A percentile compares a stretch with the other conserved stretches of the same genome.
Evolutionary conservation across 2,113 vertebrate species (phyloP).

Genomic region (Pyrgilauda ruficollis): DNA sequence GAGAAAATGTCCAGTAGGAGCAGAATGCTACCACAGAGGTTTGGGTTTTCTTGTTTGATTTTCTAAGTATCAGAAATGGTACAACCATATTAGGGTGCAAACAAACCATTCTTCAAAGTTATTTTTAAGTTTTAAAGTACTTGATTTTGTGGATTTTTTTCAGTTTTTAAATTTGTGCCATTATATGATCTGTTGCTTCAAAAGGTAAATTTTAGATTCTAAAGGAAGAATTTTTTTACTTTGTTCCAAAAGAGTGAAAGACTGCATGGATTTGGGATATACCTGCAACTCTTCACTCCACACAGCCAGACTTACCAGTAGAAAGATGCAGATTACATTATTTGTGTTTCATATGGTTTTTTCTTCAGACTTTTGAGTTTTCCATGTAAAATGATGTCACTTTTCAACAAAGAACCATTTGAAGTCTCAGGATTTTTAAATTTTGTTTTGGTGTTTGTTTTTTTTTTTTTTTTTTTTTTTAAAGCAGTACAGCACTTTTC

Average conservation of each 20-base stretch:
- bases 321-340: not conserved
- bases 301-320: too few relatives aligned
- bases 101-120: not conserved
- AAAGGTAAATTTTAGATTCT: not conserved
- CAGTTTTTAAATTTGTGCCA: not conserved
- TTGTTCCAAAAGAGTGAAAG: not conserved
- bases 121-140: not conserved
- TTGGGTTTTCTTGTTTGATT: not conserved
- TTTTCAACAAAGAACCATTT: not conserved
- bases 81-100: fast-evolving
- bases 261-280: not conserved
- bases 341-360: not conserved
- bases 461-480: not conserved
- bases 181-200: not conserved
- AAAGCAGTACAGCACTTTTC: not conserved
- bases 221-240: not conserved
- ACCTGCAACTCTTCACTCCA: not conserved
- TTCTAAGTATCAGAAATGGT: not conserved
- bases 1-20: not conserved
- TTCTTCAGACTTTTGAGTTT: not conserved
- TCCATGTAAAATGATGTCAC: not conserved
- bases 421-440: fast-evolving
- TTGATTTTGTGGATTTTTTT: not conserved
- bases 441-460: not conserved
- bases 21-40: not conserved